phyloP scores from a whole-genome alignment of 2,797 vertebrate species.

The Fratercula arctica region DNA sequence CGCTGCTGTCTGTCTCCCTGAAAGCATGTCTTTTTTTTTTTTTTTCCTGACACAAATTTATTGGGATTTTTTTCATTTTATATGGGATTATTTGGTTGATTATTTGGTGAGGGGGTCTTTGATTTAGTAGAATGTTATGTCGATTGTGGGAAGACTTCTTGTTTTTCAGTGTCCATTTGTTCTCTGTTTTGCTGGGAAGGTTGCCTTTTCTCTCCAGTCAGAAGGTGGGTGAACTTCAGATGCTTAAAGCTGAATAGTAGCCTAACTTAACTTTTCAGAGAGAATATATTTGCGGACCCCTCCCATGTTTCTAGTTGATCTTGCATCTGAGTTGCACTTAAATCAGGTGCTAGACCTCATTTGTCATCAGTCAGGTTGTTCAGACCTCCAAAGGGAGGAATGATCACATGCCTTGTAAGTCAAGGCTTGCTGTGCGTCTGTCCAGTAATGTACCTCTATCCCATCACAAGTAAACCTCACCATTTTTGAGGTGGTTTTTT shows the following conservation, averaged over 20 bases:
- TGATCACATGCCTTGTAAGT: background rate
- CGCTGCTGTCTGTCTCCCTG: background rate
- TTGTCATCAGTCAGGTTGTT: background rate
- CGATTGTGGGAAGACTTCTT: background rate
- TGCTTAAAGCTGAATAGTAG: background rate
- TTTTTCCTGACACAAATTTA: background rate
- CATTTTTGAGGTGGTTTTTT: background rate
- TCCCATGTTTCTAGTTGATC: background rate
- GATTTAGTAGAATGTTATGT: background rate
- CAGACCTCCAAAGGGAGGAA: background rate
- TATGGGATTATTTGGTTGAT: background rate
- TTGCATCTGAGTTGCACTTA: background rate
- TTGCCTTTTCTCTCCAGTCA: background rate
- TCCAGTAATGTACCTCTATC: background rate
- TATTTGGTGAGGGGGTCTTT: background rate
- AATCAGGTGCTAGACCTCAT: background rate
- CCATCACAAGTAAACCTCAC: background rate
- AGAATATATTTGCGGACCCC: background rate
- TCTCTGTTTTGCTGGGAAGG: background rate
- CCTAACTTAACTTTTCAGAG: background rate
- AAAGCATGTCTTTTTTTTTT: background rate
- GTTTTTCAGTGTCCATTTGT: background rate
- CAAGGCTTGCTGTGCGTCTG: background rate
- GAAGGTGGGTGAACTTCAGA: background rate
- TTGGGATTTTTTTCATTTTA: background rate